Conservation (phyloP, 1,140 invertebrate species). For the Rhagoletis pomonella region DNA sequence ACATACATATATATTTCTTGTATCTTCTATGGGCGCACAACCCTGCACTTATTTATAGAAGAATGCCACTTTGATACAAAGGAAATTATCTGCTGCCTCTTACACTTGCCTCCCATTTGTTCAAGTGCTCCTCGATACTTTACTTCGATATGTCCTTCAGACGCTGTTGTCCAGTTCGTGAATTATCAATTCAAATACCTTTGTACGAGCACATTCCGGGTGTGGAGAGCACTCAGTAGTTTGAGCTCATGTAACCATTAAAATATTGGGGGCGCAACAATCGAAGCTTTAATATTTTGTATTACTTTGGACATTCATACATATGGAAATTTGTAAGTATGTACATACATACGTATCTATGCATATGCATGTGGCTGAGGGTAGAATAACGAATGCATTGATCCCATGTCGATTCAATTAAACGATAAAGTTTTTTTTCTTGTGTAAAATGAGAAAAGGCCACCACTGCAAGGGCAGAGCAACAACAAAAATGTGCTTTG, state of each 20-base stretch:
- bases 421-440: slow-evolving; percentile 40
- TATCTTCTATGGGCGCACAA: background rate
- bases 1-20: background rate
- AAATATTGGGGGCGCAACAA: background rate
- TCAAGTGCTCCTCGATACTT: background rate
- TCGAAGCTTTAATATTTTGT: background rate
- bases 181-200: background rate
- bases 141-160: slow-evolving; percentile 17
- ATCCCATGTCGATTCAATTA: slow-evolving; percentile 30
- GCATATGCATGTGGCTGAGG: background rate
- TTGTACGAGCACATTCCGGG: background rate
- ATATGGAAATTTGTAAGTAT: no score
- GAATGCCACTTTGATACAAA: background rate
- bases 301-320: background rate
- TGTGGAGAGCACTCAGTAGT: background rate
- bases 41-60: background rate
- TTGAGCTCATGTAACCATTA: background rate
- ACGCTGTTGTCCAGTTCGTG: background rate
- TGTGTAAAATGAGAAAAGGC: slow-evolving; percentile 4
- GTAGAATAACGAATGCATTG: background rate
- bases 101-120: background rate
- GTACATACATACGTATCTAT: background rate
- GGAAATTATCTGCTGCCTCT: background rate
- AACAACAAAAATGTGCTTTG: background rate
- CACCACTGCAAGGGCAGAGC: background rate